These are phyloP conservation scores for Philhelius pedissequus DNA, from an alignment of 2,888 invertebrate species.

Conservation along the genomic window DNA sequence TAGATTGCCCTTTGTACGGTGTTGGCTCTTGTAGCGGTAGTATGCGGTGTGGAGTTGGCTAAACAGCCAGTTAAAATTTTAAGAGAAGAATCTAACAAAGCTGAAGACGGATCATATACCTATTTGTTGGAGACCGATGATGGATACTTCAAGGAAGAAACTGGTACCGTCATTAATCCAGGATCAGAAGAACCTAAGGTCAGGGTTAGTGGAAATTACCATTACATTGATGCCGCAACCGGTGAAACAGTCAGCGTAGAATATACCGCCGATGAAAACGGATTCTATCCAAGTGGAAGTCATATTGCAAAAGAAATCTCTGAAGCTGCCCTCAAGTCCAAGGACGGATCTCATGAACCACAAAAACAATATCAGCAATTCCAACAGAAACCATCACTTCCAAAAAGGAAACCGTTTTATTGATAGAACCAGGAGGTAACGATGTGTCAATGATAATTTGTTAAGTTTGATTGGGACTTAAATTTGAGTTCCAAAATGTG, in stretches of 20 bases:
- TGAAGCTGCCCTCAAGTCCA: constrained; percentile 75
- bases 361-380: not conserved
- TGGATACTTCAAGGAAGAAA: constrained; percentile 73
- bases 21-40: constrained; percentile 50
- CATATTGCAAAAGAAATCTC: constrained; percentile 75
- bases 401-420: not conserved
- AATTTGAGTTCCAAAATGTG: not conserved
- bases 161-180: constrained; percentile 70
- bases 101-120: constrained; percentile 73
- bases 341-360: constrained; percentile 72
- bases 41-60: constrained; percentile 46
- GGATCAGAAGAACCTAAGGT: constrained; percentile 73
- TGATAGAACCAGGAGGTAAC: not conserved
- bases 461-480: not conserved
- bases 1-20: constrained; percentile 43
- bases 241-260: constrained; percentile 74
- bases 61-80: constrained; percentile 72
- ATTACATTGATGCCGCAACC: constrained; percentile 72
- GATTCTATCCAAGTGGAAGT: constrained; percentile 76
- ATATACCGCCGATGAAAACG: constrained; percentile 77
- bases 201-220: constrained; percentile 75
- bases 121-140: constrained; percentile 71
- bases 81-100: constrained; percentile 71
- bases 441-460: not conserved
- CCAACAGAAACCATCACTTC: not conserved